Conservation (phyloP, 2,888 invertebrate species). For the Melolontha melolontha region DNA sequence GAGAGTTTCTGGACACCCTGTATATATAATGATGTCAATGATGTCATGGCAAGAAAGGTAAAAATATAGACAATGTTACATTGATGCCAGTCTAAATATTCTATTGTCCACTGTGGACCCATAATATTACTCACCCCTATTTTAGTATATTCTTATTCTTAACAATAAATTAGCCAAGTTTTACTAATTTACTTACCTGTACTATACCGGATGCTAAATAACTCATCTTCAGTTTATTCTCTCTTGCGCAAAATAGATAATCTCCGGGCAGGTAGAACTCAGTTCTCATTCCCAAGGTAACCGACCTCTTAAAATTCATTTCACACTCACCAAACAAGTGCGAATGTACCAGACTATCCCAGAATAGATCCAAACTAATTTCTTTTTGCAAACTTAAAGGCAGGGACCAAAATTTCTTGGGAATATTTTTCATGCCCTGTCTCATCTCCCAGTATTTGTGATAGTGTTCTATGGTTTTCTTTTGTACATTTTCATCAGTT, state of each 20-base stretch:
- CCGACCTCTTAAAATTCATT: conserved; percentile 67
- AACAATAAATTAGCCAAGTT: no score
- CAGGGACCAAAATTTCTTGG: conserved; percentile 64
- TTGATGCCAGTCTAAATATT: no score
- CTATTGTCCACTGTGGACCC: no score
- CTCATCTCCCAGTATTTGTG: conserved; percentile 69
- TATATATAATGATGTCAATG: no score
- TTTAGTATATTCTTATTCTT: no score
- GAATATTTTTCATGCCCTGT: conserved; percentile 66
- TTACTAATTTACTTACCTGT: conserved; percentile 58
- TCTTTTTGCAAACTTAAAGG: conserved; percentile 69
- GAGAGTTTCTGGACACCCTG: no score
- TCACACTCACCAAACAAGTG: conserved; percentile 67
- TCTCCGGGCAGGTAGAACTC: conserved; percentile 69
- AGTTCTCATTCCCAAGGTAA: conserved; percentile 66
- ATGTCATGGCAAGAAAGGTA: no score
- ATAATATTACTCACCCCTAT: no score
- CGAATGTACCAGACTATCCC: conserved; percentile 68
- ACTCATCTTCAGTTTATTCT: conserved; percentile 68
- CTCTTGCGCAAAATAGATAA: conserved; percentile 66
- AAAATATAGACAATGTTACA: no score
- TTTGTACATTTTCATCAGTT: conserved; percentile 31
- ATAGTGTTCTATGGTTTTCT: conserved; percentile 60
- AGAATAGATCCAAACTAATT: conserved; percentile 68
- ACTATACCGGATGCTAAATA: conserved; percentile 69